Conservation (phyloP, 2,888 invertebrate genomes). For the Ophion obscuratus region DNA sequence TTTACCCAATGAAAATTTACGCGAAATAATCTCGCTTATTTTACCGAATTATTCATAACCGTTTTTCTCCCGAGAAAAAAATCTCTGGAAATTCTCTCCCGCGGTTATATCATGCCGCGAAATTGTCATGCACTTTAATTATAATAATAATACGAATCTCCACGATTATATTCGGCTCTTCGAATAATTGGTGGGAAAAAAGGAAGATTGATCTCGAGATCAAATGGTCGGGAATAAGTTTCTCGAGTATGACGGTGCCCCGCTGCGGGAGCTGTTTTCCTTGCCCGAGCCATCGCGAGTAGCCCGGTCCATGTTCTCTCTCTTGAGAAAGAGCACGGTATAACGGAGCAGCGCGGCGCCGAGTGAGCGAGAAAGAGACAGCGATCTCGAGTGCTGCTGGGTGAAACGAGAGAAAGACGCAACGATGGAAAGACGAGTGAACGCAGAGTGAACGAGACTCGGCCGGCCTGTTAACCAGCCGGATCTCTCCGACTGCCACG, state of each 20-base stretch:
- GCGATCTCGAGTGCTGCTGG: constrained; percentile 58
- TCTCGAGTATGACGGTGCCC: constrained; percentile 16
- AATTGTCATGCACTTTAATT: not conserved
- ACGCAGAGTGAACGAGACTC: constrained; percentile 44
- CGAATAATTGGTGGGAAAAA: constrained; percentile 5
- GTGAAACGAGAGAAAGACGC: constrained; percentile 43
- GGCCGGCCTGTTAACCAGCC: constrained; percentile 50
- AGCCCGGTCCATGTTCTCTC: constrained; percentile 41
- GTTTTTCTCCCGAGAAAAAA: not conserved
- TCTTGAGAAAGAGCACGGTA: constrained; percentile 39
- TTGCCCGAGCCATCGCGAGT: constrained; percentile 43
- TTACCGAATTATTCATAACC: not conserved
- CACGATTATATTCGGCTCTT: not conserved
- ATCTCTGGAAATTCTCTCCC: not conserved
- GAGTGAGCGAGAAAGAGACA: constrained; percentile 10
- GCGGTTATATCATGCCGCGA: not conserved
- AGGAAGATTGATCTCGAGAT: constrained; percentile 14
- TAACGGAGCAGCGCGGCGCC: constrained; percentile 26
- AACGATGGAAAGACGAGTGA: constrained; percentile 29
- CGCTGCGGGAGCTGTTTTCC: constrained; percentile 23
- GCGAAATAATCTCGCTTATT: not conserved
- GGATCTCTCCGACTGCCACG: constrained; percentile 35
- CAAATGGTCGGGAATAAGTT: constrained; percentile 42
- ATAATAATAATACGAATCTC: not conserved
- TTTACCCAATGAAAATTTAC: not conserved